Evolutionary conservation across 1,140 invertebrate genomes (phyloP), one percentile per base, ranked within the genome.

Genomic region (Ctenoplectra terminalis): DNA sequence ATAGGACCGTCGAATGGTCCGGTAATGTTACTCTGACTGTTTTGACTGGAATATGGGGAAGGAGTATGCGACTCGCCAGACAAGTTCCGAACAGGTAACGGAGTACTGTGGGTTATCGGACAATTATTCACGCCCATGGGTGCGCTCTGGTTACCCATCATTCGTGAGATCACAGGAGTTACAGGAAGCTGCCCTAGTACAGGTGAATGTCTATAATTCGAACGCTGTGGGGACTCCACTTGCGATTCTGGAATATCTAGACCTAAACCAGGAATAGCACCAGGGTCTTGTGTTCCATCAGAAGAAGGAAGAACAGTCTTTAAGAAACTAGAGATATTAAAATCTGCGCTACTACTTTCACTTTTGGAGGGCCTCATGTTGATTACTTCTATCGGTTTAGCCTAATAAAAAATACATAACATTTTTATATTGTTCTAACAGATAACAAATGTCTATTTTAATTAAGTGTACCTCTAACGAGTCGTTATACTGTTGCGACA

Each of bases 331-430:
- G 93, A 89, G 46, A 93, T 90, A 74, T 89, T 91, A 66, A 94
- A 94, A 48, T 93, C 88, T 5, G 93, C 90, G 40, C 71, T 90
- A 29, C 90, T 92, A 31, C 91, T 91, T 37, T 84, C 86, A 15
- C 66, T 81, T 63, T 92, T 91, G 0, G 86, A 85, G 8, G 87
- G 87, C 76, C 90, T 83, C 90, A 91, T 89, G 52, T 90, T 90
- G 79, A 95, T 95, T 13, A 95, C 95, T 88, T 95, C 94, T 76
- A 95, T 95, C 63, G 93, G 93, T 86, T 94, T 94, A 83, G 93
- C 92, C 94, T 94, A 52, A 58, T 84, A 82, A 78, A 73, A 69
- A 71, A 71, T 54, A 83, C 26, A 37, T 54, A 67, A 71, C 52
- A 71, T 63, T 34, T 31, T 13, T 52, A 66, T 46, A 43, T 48